Evolutionary conservation across 2,113 vertebrate genomes (phyloP).

Genomic region (Nycticorax nycticorax): DNA sequence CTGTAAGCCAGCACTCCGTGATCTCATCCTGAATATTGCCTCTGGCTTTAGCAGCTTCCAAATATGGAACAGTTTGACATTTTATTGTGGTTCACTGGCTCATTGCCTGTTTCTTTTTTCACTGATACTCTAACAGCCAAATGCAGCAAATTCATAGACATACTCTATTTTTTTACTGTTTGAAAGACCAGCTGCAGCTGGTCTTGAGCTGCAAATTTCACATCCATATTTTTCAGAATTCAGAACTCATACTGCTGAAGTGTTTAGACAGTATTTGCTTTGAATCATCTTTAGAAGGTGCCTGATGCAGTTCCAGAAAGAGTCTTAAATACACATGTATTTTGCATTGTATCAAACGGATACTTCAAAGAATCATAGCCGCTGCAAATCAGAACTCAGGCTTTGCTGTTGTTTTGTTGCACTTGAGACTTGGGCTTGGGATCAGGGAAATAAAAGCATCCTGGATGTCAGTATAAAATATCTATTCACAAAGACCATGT

Average conservation of each 20-base stretch:
- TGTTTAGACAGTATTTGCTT: neutral
- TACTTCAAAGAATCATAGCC: neutral
- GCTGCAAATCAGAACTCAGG: neutral
- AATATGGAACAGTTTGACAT: conserved; percentile 60
- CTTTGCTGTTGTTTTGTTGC: neutral
- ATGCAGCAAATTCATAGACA: neutral
- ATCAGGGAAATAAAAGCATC: neutral
- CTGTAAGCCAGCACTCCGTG: neutral
- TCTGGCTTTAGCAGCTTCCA: conserved; percentile 52
- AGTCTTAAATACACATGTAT: neutral
- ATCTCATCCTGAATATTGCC: conserved; percentile 42
- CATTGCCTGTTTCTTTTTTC: neutral
- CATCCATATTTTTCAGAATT: neutral
- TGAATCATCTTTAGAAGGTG: neutral
- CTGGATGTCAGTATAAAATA: neutral
- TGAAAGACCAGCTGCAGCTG: conserved; percentile 30
- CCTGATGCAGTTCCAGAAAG: neutral
- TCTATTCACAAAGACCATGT: neutral
- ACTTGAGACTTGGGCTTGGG: neutral
- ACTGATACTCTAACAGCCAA: conserved; percentile 26
- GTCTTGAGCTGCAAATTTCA: neutral
- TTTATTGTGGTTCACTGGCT: conserved; percentile 43
- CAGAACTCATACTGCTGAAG: neutral
- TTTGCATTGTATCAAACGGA: neutral
- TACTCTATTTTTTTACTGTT: conserved; percentile 1